Percentiles rank a stretch among this genome's conserved stretches.
phyloP scores from a whole-genome alignment of 2,113 vertebrate genomes.

The Pyrgilauda ruficollis region DNA sequence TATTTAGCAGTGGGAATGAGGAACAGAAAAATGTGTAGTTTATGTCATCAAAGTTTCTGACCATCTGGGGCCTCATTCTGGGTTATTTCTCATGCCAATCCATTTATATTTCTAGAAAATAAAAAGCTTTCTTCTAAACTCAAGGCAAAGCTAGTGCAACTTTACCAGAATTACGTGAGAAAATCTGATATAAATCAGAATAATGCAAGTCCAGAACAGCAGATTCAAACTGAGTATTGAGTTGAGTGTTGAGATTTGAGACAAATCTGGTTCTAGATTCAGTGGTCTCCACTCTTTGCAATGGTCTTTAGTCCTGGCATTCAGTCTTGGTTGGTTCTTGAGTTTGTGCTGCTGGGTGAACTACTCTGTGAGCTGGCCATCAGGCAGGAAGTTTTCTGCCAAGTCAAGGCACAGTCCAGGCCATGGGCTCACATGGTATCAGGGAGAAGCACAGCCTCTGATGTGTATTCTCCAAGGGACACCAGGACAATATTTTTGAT shows the following conservation, averaged over 20 bases:
- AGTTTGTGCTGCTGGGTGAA: background rate
- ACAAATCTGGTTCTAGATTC: background rate
- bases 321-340: background rate
- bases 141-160: background rate
- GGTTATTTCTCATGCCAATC: slow-evolving; percentile 32
- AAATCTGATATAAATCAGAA: background rate
- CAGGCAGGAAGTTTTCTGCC: background rate
- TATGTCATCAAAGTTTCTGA: slow-evolving; percentile 46
- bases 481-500: background rate
- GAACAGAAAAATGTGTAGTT: slow-evolving; percentile 18
- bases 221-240: background rate
- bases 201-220: background rate
- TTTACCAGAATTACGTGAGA: background rate
- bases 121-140: background rate
- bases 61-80: slow-evolving; percentile 54
- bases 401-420: background rate
- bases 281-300: background rate
- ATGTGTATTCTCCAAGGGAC: background rate
- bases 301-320: background rate
- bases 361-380: background rate
- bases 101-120: slow-evolving; percentile 32
- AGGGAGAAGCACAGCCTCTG: background rate
- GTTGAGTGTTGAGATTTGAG: background rate
- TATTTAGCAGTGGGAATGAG: slow-evolving; percentile 19
- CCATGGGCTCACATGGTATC: background rate